Conservation (phyloP, 1,140 invertebrate species). For the Heterodera schachtii region DNA sequence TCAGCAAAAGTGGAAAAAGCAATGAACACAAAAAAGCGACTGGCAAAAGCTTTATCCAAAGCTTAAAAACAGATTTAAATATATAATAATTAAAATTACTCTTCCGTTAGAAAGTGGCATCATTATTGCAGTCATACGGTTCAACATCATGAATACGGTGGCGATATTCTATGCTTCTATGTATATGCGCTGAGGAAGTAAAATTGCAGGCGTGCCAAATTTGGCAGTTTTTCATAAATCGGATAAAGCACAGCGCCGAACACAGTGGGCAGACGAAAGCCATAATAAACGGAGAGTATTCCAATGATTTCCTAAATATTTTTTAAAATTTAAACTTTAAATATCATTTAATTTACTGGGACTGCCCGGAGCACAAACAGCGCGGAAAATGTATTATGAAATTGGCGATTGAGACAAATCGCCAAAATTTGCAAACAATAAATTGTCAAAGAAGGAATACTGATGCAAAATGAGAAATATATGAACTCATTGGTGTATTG, state of each 20-base stretch:
- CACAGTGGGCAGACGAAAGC: neutral
- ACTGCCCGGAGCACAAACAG: constrained; percentile 12
- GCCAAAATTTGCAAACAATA: constrained; percentile 3
- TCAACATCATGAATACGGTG: neutral
- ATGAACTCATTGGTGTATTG: neutral
- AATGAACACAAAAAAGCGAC: no score
- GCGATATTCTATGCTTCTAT: neutral
- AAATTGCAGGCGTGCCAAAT: neutral
- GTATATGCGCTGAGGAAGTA: neutral
- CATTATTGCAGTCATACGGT: neutral
- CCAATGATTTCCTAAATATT: neutral
- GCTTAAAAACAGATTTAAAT: no score
- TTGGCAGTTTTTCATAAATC: neutral
- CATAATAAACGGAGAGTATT: neutral
- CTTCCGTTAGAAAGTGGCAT: neutral
- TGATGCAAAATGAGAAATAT: constrained; percentile 16
- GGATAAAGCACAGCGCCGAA: neutral
- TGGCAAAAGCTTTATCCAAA: no score
- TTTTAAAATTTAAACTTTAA: neutral
- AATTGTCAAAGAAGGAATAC: neutral
- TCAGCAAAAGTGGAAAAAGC: no score
- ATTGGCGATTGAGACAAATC: neutral
- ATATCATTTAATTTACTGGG: neutral
- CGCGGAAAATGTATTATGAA: constrained; percentile 5
- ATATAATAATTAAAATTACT: neutral